These are phyloP conservation scores for Eublepharis macularius DNA, from an alignment of 2,113 vertebrate species.

Conservation along the genomic window DNA sequence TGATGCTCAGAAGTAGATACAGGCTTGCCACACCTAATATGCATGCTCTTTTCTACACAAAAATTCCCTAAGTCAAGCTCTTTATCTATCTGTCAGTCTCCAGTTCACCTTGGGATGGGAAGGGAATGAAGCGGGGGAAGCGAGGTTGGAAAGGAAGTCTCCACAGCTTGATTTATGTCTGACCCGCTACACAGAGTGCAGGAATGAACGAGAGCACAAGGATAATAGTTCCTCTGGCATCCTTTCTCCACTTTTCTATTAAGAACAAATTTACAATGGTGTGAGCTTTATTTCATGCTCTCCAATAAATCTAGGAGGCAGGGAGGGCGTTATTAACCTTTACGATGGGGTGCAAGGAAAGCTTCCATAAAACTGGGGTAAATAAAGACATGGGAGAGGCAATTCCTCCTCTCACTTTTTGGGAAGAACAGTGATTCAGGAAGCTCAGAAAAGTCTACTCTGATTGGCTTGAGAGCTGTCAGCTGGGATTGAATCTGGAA, in stretches of 20 bases:
- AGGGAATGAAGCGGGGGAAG: background rate
- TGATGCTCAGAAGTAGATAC: too few species aligned
- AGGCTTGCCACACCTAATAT: too few species aligned
- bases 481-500: background rate
- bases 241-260: constrained; percentile 35
- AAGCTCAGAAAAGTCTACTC: too few species aligned
- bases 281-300: constrained; percentile 15
- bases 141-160: background rate
- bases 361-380: background rate
- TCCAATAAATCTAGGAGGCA: background rate
- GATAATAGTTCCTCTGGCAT: constrained; percentile 26
- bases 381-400: background rate
- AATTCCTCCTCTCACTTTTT: fast-evolving
- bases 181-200: background rate
- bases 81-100: background rate
- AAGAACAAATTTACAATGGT: constrained; percentile 2
- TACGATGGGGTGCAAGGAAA: fast-evolving
- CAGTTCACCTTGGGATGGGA: background rate
- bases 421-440: background rate
- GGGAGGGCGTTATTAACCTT: constrained; percentile 11
- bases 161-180: constrained; percentile 20
- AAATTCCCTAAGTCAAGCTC: background rate
- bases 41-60: too few species aligned
- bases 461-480: background rate
- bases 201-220: background rate